Evolutionary conservation across 2,888 invertebrate genomes (phyloP).

Genomic region (Antheraea assamensis): DNA sequence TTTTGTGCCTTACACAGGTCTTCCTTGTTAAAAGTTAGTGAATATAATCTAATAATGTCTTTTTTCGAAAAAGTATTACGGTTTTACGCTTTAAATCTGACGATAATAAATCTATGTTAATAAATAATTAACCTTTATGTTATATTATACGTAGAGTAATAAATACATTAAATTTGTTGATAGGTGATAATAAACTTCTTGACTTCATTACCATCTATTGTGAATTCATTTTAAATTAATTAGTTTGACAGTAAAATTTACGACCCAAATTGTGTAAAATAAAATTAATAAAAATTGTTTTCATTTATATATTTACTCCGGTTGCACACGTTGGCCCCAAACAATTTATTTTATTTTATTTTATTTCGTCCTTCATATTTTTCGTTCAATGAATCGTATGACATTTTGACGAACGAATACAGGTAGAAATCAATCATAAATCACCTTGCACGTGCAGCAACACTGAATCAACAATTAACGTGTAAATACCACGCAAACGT

Average conservation of each 20-base stretch:
- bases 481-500: too few relatives aligned
- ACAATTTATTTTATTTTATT: too few relatives aligned
- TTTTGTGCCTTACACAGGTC: conserved; percentile 63
- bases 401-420: too few relatives aligned
- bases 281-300: not conserved
- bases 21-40: conserved; percentile 57
- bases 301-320: not conserved
- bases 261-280: not conserved
- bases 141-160: conserved; percentile 40
- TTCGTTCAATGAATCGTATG: too few relatives aligned
- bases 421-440: too few relatives aligned
- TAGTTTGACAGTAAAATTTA: not conserved
- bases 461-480: too few relatives aligned
- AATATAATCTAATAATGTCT: conserved; percentile 41
- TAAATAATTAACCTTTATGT: conserved; percentile 43
- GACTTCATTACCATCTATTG: conserved; percentile 31
- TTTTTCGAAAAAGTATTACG: conserved; percentile 72
- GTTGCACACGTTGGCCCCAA: not conserved
- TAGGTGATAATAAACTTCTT: not conserved
- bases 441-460: too few relatives aligned
- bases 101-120: conserved; percentile 52
- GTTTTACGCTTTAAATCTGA: conserved; percentile 77
- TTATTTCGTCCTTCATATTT: too few relatives aligned
- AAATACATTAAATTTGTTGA: conserved; percentile 18
- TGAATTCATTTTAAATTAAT: not conserved